Evolutionary conservation across 2,797 vertebrate species (phyloP).

Genomic region (Coracias cyanogaster): DNA sequence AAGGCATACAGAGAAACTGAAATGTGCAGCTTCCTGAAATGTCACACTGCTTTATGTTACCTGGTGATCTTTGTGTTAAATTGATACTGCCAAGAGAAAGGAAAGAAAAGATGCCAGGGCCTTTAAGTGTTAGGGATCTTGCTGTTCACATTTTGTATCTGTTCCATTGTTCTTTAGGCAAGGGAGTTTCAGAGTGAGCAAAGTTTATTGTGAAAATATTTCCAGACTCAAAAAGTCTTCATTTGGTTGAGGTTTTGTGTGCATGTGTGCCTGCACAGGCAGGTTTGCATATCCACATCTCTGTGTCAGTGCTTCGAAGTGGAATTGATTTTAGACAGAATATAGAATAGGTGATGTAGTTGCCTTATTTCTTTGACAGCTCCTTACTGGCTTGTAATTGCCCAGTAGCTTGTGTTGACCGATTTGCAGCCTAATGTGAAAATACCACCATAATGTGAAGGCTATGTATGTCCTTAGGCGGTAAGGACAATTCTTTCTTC

Average conservation of each 20-base stretch:
- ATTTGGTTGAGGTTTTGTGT: not conserved
- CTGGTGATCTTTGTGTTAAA: not conserved
- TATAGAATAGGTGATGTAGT: not conserved
- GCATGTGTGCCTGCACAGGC: accelerated
- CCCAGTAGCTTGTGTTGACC: not conserved
- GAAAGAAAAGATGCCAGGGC: not conserved
- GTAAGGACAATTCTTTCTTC: not conserved
- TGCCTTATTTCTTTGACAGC: not conserved
- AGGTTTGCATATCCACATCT: not conserved
- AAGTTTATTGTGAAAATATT: not conserved
- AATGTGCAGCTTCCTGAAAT: not conserved
- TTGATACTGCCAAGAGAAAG: not conserved
- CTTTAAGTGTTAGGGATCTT: not conserved
- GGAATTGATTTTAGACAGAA: not conserved
- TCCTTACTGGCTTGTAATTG: not conserved
- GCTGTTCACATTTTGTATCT: not conserved
- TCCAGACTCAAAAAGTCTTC: not conserved
- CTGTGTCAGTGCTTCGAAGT: not conserved
- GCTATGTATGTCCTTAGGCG: not conserved
- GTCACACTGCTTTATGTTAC: not conserved
- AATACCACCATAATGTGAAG: not conserved
- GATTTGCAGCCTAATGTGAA: not conserved
- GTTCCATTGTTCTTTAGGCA: not conserved
- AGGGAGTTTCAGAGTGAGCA: not conserved
- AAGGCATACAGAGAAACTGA: not conserved